These are phyloP conservation scores for Eupelmus urozonus DNA, from an alignment of 2,888 invertebrate genomes.

Conservation along the genomic window DNA sequence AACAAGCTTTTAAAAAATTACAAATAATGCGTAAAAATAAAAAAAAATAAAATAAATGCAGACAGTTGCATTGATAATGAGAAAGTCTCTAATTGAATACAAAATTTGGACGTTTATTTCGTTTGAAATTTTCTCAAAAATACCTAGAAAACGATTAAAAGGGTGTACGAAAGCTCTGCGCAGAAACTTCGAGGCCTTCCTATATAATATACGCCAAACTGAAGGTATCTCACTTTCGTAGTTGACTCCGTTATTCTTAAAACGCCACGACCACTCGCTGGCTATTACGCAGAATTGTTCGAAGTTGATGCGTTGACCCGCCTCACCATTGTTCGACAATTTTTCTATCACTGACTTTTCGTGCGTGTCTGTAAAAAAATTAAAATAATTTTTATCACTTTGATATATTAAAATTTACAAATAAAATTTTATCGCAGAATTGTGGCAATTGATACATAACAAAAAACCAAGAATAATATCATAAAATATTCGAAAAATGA, in stretches of 20 bases:
- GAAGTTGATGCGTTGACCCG: constrained; percentile 82
- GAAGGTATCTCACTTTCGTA: constrained; percentile 77
- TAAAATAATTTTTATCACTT: too few species aligned
- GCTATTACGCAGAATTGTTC: constrained; percentile 91
- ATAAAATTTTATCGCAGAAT: too few species aligned
- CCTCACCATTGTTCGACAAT: constrained; percentile 67
- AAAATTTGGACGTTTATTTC: constrained; percentile 12
- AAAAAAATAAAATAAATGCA: neutral
- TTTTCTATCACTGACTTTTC: constrained; percentile 65
- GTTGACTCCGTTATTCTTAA: constrained; percentile 72
- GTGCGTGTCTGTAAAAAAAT: constrained; percentile 45
- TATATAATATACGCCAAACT: constrained; percentile 75
- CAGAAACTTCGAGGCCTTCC: constrained; percentile 75
- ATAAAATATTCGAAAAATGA: too few species aligned
- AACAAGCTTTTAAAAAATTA: constrained; percentile 26
- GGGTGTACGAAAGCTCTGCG: constrained; percentile 74
- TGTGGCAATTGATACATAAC: too few species aligned
- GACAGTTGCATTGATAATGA: neutral
- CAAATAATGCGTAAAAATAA: neutral
- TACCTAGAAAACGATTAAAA: constrained; percentile 76
- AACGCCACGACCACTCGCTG: constrained; percentile 83
- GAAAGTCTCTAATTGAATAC: neutral
- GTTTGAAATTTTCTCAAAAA: constrained; percentile 63
- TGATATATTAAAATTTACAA: too few species aligned
- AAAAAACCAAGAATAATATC: too few species aligned